Evolutionary conservation across 2,888 invertebrate species (phyloP).

Genomic region (Eugnorisma glareosa): DNA sequence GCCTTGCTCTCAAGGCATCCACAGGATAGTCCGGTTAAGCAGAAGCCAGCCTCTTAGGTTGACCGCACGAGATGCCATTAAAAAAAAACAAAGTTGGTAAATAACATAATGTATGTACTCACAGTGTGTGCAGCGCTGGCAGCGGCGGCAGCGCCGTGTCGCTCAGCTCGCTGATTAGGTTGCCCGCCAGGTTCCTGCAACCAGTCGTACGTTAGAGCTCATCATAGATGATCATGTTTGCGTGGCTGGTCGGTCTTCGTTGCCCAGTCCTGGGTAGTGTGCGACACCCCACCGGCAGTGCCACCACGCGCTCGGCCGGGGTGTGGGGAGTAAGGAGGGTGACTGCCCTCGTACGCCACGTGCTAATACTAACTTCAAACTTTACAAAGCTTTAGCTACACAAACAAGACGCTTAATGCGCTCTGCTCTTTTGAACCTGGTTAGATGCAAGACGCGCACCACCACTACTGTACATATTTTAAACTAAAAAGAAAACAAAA

Average conservation of each 20-base stretch:
- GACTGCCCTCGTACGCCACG: no score
- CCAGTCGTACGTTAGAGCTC: slow-evolving; percentile 21
- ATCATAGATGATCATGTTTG: background rate
- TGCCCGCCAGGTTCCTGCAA: slow-evolving; percentile 94
- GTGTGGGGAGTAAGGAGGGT: no score
- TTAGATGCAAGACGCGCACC: background rate
- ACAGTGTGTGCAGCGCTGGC: slow-evolving; percentile 94
- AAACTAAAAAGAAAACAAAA: no score
- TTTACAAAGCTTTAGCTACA: no score
- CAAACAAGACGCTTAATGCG: background rate
- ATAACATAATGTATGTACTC: slow-evolving; percentile 89
- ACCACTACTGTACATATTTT: background rate
- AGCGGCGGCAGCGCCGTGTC: slow-evolving; percentile 93
- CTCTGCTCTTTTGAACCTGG: background rate
- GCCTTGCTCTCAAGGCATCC: no score
- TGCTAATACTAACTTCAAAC: no score
- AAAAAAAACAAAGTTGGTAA: background rate
- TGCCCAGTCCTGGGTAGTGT: background rate
- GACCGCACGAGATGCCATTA: no score
- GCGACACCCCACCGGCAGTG: background rate
- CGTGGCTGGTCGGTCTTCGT: background rate
- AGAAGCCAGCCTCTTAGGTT: no score
- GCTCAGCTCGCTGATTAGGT: slow-evolving; percentile 93
- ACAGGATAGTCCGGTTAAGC: no score
- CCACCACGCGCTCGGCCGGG: background rate